Evolutionary conservation across 2,888 invertebrate species (phyloP), one percentile per base, ranked within the genome.

Genomic region (Gerris lacustris): DNA sequence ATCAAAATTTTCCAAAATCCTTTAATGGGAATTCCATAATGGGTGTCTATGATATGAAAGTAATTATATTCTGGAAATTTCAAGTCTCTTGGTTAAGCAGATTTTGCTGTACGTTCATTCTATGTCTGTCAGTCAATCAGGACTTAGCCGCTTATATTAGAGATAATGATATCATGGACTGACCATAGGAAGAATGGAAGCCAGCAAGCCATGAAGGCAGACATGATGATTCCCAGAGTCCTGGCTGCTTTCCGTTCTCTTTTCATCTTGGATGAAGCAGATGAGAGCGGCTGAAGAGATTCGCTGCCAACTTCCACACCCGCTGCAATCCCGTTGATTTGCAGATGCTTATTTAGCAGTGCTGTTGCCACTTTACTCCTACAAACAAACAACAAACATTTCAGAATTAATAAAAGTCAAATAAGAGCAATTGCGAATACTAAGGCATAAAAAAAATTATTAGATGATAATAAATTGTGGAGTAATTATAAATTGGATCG

Each of bases 141-240:
- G 31, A 31, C 4, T 31, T 31, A 2, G 4, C 31, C 31, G 31
- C 31, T 31, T 31, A 31, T 31, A 31, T 31, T 31, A 31, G 31
- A 31, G 4, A 1, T 2, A 31, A 2, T 31, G 4, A 31, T 31
- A 31, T 31, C 15, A 55, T 55, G 1, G 9, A 55, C 55, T 83
- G 81, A 91, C 95, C 96, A 96, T 72, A 93, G 83, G 81, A 96
- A 96, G 84, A 96, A 96, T 6, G 96, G 96, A 75, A 95, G 84
- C 94, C 96, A 96, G 81, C 96, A 96, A 6, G 94, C 87, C 73
- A 96, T 83, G 81, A 96, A 96, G 0, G 94, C 95, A 47, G 95
- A 94, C 90, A 96, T 96, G 79, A 96, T 96, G 79, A 96, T 94
- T 71, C 96, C 96, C 66, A 96, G 85, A 11, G 96, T 96, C 78